Evolutionary conservation across 2,888 invertebrate genomes (phyloP).

Genomic region (Cybosia mesomella): DNA sequence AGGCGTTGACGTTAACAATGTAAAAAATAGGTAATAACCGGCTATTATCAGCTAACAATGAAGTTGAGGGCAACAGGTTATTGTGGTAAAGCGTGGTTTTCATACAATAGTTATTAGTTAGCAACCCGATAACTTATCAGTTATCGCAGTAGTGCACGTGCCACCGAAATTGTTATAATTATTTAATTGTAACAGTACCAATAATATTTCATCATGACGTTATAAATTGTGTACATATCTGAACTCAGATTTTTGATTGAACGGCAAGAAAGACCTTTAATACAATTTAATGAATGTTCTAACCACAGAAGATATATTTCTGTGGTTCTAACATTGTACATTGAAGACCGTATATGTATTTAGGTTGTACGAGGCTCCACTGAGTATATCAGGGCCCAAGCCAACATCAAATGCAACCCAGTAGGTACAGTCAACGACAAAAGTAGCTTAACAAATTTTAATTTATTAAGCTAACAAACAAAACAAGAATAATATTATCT

Average conservation of each 20-base stretch:
- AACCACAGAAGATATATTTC: too few species aligned
- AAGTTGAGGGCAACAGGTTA: conserved; percentile 18
- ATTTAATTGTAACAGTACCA: conserved; percentile 1
- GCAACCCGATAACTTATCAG: conserved; percentile 14
- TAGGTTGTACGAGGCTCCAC: too few species aligned
- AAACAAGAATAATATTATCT: too few species aligned
- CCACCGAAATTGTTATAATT: conserved; percentile 9
- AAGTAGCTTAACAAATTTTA: too few species aligned
- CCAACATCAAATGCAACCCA: too few species aligned
- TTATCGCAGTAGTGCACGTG: conserved; percentile 17
- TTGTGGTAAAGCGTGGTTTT: conserved; percentile 15
- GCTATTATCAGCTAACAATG: conserved; percentile 15
- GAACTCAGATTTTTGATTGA: neutral
- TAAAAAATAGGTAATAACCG: conserved; percentile 7
- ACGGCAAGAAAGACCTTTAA: neutral
- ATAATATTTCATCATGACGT: conserved; percentile 2
- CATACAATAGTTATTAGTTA: conserved; percentile 9
- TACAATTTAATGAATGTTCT: neutral
- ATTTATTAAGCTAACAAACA: too few species aligned
- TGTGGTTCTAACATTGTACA: too few species aligned
- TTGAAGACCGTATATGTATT: too few species aligned
- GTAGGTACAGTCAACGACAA: too few species aligned
- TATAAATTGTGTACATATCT: neutral
- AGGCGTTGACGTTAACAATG: conserved; percentile 6
- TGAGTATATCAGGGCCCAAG: too few species aligned